phyloP scores from a whole-genome alignment of 2,888 invertebrate genomes.

The Trissolcus japonicus region DNA sequence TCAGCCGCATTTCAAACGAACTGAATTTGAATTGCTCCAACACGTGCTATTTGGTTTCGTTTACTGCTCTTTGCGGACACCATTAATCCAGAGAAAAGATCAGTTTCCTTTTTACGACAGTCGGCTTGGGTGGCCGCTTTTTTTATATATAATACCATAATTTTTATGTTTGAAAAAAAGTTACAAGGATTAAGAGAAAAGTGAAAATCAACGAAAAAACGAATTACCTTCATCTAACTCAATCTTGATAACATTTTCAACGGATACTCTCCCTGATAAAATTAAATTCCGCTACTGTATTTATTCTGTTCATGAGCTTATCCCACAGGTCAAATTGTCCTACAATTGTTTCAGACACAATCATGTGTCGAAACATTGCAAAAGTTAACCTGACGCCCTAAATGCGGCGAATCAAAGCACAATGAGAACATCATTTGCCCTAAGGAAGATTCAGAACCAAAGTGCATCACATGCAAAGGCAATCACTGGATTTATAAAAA shows the following conservation, averaged over 20 bases:
- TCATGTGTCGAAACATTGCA: slow-evolving; percentile 6
- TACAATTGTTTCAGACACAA: slow-evolving; percentile 14
- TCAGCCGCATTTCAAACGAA: no score
- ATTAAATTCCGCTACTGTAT: background rate
- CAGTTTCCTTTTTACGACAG: no score
- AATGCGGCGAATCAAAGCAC: slow-evolving; percentile 3
- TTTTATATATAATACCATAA: no score
- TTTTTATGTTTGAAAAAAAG: no score
- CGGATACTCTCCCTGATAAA: background rate
- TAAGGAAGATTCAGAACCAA: background rate
- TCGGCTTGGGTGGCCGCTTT: no score
- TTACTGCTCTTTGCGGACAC: no score
- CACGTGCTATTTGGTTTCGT: no score
- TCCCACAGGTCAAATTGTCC: background rate
- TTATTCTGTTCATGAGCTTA: background rate
- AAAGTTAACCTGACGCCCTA: background rate
- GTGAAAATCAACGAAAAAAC: background rate
- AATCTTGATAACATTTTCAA: slow-evolving; percentile 1
- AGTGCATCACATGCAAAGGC: background rate
- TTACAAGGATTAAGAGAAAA: background rate
- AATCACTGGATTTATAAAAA: background rate
- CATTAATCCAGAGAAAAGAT: no score
- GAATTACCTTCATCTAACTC: background rate
- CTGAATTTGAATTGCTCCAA: no score
- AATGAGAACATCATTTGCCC: background rate